Evolutionary conservation across 1,140 invertebrate genomes (phyloP).

Genomic region (Drosophila albomicans): DNA sequence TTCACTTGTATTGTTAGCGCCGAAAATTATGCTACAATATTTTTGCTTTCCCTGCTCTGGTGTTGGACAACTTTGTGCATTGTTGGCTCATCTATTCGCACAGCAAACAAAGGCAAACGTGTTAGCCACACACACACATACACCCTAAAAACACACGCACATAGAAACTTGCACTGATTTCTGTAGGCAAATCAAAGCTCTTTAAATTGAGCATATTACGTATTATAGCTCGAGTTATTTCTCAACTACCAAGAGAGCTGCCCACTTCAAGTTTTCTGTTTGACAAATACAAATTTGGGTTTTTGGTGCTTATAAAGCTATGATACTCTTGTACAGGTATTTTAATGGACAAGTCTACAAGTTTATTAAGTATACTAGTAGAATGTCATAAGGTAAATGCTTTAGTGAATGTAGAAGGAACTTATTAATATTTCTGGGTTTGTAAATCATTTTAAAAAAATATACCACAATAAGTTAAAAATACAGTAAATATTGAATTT

Average conservation of each 20-base stretch:
- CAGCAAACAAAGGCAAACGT: constrained; percentile 75
- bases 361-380: no score
- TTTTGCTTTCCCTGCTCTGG: constrained; percentile 55
- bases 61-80: constrained; percentile 47
- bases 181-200: constrained; percentile 66
- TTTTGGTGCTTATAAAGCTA: no score
- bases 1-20: constrained; percentile 69
- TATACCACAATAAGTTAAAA: no score
- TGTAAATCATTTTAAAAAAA: no score
- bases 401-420: no score
- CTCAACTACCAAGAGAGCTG: not conserved
- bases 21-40: constrained; percentile 84
- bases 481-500: no score
- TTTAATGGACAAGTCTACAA: not conserved
- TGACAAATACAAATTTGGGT: constrained; percentile 5
- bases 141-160: not conserved
- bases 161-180: constrained; percentile 32
- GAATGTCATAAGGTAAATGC: no score
- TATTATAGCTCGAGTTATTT: not conserved
- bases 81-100: constrained; percentile 75
- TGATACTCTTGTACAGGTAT: not conserved
- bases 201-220: constrained; percentile 73
- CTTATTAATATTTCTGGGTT: no score
- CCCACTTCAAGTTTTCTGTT: constrained; percentile 7
- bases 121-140: constrained; percentile 45